Conservation (phyloP, 1,140 invertebrate species). For the Drepana arcuata region DNA sequence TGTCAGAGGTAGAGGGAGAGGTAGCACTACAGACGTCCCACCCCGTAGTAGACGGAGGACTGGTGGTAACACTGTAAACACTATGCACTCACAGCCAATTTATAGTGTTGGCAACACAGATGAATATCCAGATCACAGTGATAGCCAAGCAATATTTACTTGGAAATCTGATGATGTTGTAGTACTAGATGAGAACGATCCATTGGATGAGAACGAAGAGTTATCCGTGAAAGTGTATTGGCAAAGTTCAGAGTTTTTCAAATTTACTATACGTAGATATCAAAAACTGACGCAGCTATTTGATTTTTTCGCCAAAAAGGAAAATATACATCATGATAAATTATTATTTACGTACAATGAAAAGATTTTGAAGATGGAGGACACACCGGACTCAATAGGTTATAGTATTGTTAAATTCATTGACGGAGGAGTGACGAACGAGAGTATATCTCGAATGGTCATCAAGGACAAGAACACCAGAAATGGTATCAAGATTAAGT, state of each 20-base stretch:
- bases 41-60: no score
- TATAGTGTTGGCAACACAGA: slow-evolving; percentile 44
- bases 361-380: slow-evolving; percentile 32
- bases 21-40: no score
- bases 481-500: slow-evolving; percentile 36
- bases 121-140: slow-evolving; percentile 37
- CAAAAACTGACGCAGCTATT: slow-evolving; percentile 51
- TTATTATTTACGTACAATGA: slow-evolving; percentile 45
- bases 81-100: no score
- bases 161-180: slow-evolving; percentile 9
- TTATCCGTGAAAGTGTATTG: slow-evolving; percentile 51
- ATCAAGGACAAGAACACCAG: neutral
- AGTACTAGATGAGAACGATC: slow-evolving; percentile 15
- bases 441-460: slow-evolving; percentile 13
- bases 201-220: slow-evolving; percentile 40
- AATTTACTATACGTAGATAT: slow-evolving; percentile 38
- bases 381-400: slow-evolving; percentile 43
- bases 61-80: no score
- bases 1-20: no score
- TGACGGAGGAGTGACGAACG: slow-evolving; percentile 41
- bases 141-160: slow-evolving; percentile 32
- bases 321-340: slow-evolving; percentile 30
- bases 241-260: slow-evolving; percentile 33
- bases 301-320: slow-evolving; percentile 31
- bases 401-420: slow-evolving; percentile 55